These are phyloP conservation scores for Gasteruption jaculator DNA, from an alignment of 2,888 invertebrate genomes.

Conservation along the genomic window DNA sequence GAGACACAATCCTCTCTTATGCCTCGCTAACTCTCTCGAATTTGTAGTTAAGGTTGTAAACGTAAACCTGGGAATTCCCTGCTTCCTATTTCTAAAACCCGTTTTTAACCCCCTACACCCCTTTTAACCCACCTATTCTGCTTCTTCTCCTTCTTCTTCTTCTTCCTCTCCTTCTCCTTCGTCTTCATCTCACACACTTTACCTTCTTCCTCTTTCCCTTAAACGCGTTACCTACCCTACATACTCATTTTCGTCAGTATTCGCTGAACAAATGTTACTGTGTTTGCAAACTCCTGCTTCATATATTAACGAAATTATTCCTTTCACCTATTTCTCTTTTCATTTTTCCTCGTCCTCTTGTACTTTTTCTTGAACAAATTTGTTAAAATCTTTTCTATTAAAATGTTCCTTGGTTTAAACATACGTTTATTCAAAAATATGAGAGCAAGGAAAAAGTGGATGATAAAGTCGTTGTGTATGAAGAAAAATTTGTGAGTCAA, in stretches of 20 bases:
- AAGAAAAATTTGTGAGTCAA: too few relatives aligned
- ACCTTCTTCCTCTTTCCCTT: constrained; percentile 1
- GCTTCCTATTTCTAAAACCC: too few relatives aligned
- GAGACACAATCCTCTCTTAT: constrained; percentile 48
- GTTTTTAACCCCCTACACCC: constrained; percentile 16
- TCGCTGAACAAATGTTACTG: constrained; percentile 5
- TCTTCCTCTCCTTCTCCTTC: constrained; percentile 16
- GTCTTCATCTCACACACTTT: constrained; percentile 6
- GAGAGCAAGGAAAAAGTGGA: too few relatives aligned
- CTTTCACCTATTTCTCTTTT: constrained; percentile 6
- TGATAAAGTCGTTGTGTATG: too few relatives aligned
- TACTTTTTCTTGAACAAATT: too few relatives aligned
- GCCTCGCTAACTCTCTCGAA: constrained; percentile 50
- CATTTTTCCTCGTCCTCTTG: constrained; percentile 10
- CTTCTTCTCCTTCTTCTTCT: constrained; percentile 9
- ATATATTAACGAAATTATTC: constrained; percentile 12
- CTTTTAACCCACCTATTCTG: constrained; percentile 9
- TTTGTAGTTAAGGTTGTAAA: constrained; percentile 51
- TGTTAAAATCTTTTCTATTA: too few relatives aligned
- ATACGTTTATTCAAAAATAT: too few relatives aligned
- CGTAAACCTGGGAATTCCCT: constrained; percentile 51
- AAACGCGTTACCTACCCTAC: constrained; percentile 2
- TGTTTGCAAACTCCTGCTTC: constrained; percentile 10
- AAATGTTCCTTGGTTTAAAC: too few relatives aligned
- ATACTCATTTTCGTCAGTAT: constrained; percentile 1